Percentiles rank a stretch among this genome's conserved stretches.
These are phyloP conservation scores for Pachyrhynchus sulphureomaculatus DNA, from an alignment of 1,140 invertebrate genomes.

Conservation along the genomic window DNA sequence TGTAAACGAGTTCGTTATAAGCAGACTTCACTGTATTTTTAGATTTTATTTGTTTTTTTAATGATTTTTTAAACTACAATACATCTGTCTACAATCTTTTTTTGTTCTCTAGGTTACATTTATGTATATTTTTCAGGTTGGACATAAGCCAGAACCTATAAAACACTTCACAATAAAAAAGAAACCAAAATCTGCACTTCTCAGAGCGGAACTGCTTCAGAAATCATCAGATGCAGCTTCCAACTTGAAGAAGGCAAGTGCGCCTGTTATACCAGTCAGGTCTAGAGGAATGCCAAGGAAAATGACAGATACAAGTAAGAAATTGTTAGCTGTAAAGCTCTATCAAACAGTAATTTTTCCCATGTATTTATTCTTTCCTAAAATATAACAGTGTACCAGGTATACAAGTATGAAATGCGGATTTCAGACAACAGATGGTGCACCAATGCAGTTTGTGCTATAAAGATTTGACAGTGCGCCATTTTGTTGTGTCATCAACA, in stretches of 20 bases:
- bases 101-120: not conserved
- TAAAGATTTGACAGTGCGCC: too few relatives aligned
- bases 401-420: too few relatives aligned
- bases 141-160: constrained; percentile 63
- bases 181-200: constrained; percentile 91
- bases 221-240: constrained; percentile 88
- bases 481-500: too few relatives aligned
- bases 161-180: constrained; percentile 95
- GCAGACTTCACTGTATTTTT: too few relatives aligned
- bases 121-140: constrained; percentile 52
- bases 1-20: too few relatives aligned
- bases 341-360: too few relatives aligned
- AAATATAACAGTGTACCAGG: too few relatives aligned
- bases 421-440: too few relatives aligned
- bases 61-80: not conserved
- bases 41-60: too few relatives aligned
- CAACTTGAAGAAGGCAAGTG: constrained; percentile 85
- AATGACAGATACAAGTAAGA: constrained; percentile 92
- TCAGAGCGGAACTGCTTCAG: constrained; percentile 85
- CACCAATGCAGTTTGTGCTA: too few relatives aligned
- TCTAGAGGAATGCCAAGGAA: constrained; percentile 93
- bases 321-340: too few relatives aligned
- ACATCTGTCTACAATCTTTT: not conserved
- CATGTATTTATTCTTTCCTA: too few relatives aligned
- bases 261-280: constrained; percentile 86